phyloP scores from a whole-genome alignment of 2,888 invertebrate genomes.

The Cetonia aurata region DNA sequence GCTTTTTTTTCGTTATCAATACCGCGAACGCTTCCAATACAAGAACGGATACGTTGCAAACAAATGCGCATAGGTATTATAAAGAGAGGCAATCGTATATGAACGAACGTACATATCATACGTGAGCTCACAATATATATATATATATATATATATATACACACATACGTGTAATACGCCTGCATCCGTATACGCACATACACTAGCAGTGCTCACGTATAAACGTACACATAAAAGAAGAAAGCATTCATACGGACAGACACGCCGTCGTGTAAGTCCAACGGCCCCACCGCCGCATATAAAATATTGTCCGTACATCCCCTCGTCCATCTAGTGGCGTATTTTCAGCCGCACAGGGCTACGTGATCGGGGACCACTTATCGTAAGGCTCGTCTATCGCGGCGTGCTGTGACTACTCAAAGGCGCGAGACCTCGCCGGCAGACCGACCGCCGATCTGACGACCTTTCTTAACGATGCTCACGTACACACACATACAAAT shows the following conservation, averaged over 20 bases:
- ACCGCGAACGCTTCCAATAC: background rate
- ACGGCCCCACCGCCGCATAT: constrained; percentile 42
- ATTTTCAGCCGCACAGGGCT: constrained; percentile 44
- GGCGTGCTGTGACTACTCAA: constrained; percentile 45
- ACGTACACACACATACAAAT: constrained; percentile 28
- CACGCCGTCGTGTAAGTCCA: constrained; percentile 37
- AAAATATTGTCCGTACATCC: constrained; percentile 43
- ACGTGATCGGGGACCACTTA: constrained; percentile 47
- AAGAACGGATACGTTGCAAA: too few relatives aligned
- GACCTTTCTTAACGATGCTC: constrained; percentile 44
- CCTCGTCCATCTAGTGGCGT: constrained; percentile 35
- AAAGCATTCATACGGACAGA: constrained; percentile 36
- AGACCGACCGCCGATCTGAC: constrained; percentile 37
- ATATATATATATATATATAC: too few relatives aligned
- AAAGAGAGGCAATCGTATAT: background rate
- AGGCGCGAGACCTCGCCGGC: constrained; percentile 37
- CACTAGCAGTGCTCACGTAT: background rate
- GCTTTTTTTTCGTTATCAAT: background rate
- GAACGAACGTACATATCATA: background rate
- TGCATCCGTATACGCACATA: constrained; percentile 4
- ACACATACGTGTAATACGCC: background rate
- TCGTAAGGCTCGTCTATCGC: constrained; percentile 43
- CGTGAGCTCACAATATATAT: too few relatives aligned
- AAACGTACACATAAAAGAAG: constrained; percentile 28
- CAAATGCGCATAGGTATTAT: too few relatives aligned